These are phyloP conservation scores for Sthenelais limicola DNA, from an alignment of 2,888 invertebrate species.

Conservation along the genomic window DNA sequence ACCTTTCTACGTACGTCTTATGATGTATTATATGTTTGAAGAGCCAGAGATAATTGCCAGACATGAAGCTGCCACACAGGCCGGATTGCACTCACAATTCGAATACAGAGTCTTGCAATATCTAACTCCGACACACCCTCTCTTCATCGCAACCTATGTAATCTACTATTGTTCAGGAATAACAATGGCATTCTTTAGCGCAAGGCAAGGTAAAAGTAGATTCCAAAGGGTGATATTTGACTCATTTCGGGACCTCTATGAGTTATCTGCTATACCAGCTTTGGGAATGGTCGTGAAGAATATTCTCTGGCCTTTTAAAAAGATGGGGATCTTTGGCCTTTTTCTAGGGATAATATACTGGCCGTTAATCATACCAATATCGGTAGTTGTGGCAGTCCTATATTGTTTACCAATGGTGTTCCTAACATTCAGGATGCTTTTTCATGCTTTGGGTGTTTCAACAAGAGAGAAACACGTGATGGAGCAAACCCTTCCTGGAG, in stretches of 20 bases:
- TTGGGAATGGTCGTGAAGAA: slow-evolving; percentile 61
- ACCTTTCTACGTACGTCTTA: slow-evolving; percentile 64
- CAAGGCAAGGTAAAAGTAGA: slow-evolving; percentile 55
- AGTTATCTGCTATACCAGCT: slow-evolving; percentile 61
- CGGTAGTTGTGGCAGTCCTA: slow-evolving; percentile 56
- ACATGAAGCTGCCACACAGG: slow-evolving; percentile 47
- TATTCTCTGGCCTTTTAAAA: slow-evolving; percentile 64
- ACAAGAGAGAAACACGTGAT: not conserved
- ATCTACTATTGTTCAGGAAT: slow-evolving; percentile 61
- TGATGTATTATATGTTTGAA: slow-evolving; percentile 66
- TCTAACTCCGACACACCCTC: slow-evolving; percentile 60
- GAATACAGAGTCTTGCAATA: slow-evolving; percentile 53
- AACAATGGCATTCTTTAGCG: slow-evolving; percentile 57
- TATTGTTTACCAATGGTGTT: slow-evolving; percentile 67
- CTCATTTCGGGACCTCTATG: slow-evolving; percentile 63
- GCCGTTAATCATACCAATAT: slow-evolving; percentile 58
- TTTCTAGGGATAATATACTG: slow-evolving; percentile 61
- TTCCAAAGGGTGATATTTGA: slow-evolving; percentile 60
- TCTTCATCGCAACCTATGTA: slow-evolving; percentile 62
- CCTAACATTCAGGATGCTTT: slow-evolving; percentile 61
- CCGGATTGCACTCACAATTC: slow-evolving; percentile 52
- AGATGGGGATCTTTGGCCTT: slow-evolving; percentile 63
- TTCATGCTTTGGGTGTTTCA: slow-evolving; percentile 26
- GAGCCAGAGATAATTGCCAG: slow-evolving; percentile 58
- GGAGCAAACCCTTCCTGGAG: slow-evolving; percentile 30